Evolutionary conservation across 30 jellyfish, hydroid and myxozoan genomes (phyloP).

Genomic region (Sanderia malayensis): DNA sequence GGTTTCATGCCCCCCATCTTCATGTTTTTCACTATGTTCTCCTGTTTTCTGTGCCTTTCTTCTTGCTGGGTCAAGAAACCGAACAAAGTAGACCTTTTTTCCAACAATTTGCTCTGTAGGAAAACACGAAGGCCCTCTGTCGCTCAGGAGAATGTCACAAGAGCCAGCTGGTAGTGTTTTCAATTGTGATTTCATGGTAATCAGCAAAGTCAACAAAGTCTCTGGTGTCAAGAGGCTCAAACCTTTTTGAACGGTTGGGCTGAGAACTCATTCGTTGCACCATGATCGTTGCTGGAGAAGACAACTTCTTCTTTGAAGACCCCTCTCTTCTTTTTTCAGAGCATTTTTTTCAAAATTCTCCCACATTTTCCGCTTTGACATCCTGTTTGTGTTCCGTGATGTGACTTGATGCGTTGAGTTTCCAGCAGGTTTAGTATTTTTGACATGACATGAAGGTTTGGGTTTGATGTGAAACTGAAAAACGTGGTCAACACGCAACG

Average conservation of each 20-base stretch:
- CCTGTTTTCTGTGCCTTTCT: too few relatives aligned
- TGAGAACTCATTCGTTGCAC: constrained; percentile 33
- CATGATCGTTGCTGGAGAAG: constrained; percentile 2
- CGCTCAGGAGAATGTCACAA: constrained; percentile 49
- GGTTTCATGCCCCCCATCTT: too few relatives aligned
- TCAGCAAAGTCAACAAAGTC: constrained; percentile 47
- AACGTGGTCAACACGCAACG: background rate
- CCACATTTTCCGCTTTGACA: background rate
- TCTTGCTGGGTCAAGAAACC: constrained; percentile 13
- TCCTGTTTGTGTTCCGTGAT: background rate
- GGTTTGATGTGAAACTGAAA: background rate
- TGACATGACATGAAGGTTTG: background rate
- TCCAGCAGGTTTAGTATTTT: constrained; percentile 6
- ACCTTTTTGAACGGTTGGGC: constrained; percentile 22
- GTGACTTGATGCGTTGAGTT: background rate
- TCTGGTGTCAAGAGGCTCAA: constrained; percentile 37
- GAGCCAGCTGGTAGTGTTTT: constrained; percentile 42
- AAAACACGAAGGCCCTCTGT: constrained; percentile 53
- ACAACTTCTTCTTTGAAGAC: background rate
- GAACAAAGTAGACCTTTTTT: constrained; percentile 18
- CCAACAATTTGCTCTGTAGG: constrained; percentile 33
- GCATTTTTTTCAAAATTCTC: background rate
- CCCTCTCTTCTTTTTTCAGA: constrained; percentile 4
- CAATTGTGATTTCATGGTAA: constrained; percentile 8
- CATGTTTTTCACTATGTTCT: too few relatives aligned